A percentile compares a stretch with the other conserved stretches of the same genome.
Evolutionary conservation across 92 coral and sea anemone species (phyloP).

Genomic region (Paragorgia papillata): DNA sequence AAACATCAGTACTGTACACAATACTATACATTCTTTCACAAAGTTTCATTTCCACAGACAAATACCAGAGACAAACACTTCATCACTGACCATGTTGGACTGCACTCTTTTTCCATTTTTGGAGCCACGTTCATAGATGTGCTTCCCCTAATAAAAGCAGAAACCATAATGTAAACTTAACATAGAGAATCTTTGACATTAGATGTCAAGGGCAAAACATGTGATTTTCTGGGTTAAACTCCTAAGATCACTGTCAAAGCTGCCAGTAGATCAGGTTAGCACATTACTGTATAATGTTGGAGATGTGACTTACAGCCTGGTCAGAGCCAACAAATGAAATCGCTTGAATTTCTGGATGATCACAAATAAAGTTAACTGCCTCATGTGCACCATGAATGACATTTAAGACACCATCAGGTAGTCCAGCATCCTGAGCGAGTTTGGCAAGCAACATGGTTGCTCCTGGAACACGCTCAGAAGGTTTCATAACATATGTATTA

Average conservation of each 20-base stretch:
- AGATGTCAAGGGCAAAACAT: no score
- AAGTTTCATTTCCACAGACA: no score
- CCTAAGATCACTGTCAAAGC: no score
- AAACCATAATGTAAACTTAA: no score
- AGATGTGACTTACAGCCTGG: conserved; percentile 89
- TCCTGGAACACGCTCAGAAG: conserved; percentile 94
- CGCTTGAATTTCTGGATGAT: conserved; percentile 83
- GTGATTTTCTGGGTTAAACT: no score
- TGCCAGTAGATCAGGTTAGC: no score
- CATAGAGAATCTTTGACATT: no score
- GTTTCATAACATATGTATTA: conserved; percentile 86
- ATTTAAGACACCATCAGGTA: conserved; percentile 94
- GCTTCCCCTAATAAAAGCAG: conserved; percentile 75
- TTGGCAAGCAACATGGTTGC: conserved; percentile 86
- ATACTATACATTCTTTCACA: no score
- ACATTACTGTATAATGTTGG: no score
- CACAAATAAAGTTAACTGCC: conserved; percentile 96
- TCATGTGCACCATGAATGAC: conserved; percentile 92
- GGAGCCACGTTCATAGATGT: conserved; percentile 92
- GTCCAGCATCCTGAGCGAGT: conserved; percentile 98
- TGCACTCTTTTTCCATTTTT: conserved; percentile 93
- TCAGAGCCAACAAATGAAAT: conserved; percentile 99
- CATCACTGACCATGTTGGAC: conserved; percentile 88
- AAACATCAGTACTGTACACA: no score
- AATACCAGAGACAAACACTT: no score